Percentiles rank a stretch among this genome's conserved stretches.
phyloP scores from a whole-genome alignment of 2,888 invertebrate species.

The Nomada fabriciana region DNA sequence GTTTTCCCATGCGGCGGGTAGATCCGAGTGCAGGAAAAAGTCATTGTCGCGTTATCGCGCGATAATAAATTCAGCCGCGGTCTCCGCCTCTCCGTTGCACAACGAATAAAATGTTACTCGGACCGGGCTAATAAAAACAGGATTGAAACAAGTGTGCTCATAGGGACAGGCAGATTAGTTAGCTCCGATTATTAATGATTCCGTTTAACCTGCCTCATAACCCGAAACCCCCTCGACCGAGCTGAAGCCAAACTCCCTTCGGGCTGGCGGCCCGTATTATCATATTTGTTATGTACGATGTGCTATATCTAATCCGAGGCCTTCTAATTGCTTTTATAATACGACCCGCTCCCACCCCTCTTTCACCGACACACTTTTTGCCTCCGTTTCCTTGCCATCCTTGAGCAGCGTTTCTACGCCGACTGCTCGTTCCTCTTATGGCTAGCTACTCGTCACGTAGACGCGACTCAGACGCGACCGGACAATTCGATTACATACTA shows the following conservation, averaged over 20 bases:
- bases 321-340: slow-evolving; percentile 84
- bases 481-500: no score
- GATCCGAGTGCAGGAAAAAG: not conserved
- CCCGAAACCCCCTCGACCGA: slow-evolving; percentile 79
- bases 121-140: slow-evolving; percentile 71
- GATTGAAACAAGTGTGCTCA: slow-evolving; percentile 75
- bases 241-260: slow-evolving; percentile 76
- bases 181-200: slow-evolving; percentile 88
- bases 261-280: slow-evolving; percentile 80
- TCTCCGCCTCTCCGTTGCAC: no score
- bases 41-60: not conserved
- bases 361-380: slow-evolving; percentile 12
- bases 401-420: not conserved
- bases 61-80: no score
- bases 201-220: slow-evolving; percentile 86
- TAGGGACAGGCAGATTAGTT: slow-evolving; percentile 87
- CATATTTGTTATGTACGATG: slow-evolving; percentile 84
- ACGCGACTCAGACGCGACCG: no score
- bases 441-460: not conserved
- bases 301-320: slow-evolving; percentile 82
- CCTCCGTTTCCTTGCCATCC: slow-evolving; percentile 3
- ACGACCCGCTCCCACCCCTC: slow-evolving; percentile 55
- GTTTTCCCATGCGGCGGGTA: not conserved
- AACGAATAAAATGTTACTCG: slow-evolving; percentile 74
- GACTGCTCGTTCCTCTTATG: not conserved